Evolutionary conservation across 2,113 vertebrate species (phyloP), one percentile per base, ranked within the genome.

Genomic region (Argyrosomus japonicus): DNA sequence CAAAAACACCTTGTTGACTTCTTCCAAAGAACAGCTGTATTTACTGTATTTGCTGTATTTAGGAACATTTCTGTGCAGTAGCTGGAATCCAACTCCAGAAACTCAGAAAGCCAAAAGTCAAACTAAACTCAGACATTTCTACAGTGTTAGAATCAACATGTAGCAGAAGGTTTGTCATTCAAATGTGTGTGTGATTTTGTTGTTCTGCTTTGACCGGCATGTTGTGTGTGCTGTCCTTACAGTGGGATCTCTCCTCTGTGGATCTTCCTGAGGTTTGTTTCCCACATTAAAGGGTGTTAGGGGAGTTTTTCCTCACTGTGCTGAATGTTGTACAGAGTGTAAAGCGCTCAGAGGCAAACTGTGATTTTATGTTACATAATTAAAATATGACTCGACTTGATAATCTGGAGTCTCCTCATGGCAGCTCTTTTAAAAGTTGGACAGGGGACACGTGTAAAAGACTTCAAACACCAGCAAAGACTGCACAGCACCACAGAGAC

Each of bases 391-490:
- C 45, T 43, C 19, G 2, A 73, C 75, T 73, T 40, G 36, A 40
- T 8, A 72, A 18, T 48, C 5, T 61, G 36, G 12, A 62, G 83
- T 32, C 14, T 67, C 57, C 56, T 82, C 63, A 65, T 48, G 10
- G 57, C 58, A 29, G n/a, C n/a, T n/a, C n/a, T n/a, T n/a, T n/a
- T n/a, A n/a, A n/a, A n/a, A n/a, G n/a, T n/a, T n/a, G n/a, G n/a
- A n/a, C n/a, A n/a, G n/a, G 74, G 71, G 51, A 72, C 48, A 73
- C 83, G 81, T 92, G 86, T 84, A 91, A 79, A 79, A 60, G 27
- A 57, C 74, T 80, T 63, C 70, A 23, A 17, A 77, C 80, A 77
- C 56, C 25, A 73, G 56, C 32, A 75, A 74, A 85, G 56, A 79
- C 50, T 72, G 69, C 56, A 83, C 75, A 85, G 17, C 64, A 64